Evolutionary conservation across 2,888 invertebrate species (phyloP), one percentile per base, ranked within the genome.

Genomic region (Syritta pipiens): DNA sequence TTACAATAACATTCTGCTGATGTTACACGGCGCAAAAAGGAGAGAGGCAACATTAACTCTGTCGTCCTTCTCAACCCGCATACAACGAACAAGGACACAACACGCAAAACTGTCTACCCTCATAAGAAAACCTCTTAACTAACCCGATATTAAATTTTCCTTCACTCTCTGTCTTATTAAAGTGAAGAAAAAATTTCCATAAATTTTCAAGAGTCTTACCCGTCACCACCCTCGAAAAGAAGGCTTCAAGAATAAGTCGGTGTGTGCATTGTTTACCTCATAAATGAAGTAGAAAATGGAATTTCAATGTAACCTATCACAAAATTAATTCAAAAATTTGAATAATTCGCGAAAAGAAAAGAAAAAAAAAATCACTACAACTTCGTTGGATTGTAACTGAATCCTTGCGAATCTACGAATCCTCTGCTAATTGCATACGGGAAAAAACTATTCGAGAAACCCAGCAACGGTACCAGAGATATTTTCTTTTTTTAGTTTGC

Each of bases 101-200:
- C 32, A 32, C 17, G 17, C 9, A 30, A 17, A 63, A 32, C 22
- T 59, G 57, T 22, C 44, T 30, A 35, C 24, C 24, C 46, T 14
- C 22, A 24, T 32, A 44, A 44, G 12, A 26, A 32, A 53, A 53
- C 53, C 26, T 65, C 35, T 65, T 26, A 17, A 53, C 65, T 65
- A 65, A 44, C 65, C 53, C 19, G 53, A 35, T 65, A 65, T 65
- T 65, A 53, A 65, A 65, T 65, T 65, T 35, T 17, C 42, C n/a
- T n/a, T n/a, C n/a, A n/a, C n/a, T n/a, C n/a, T n/a, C 32, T 32
- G 22, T 44, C 44, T 53, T 65, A 65, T 53, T 44, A 65, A 65
- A 65, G 51, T 44, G 44, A 30, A 65, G 24, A n/a, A n/a, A n/a
- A n/a, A 65, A 35, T 65, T 65, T 65, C 44, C 44, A 65, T 53